phyloP scores from a whole-genome alignment of 2,888 invertebrate genomes.

The Dione vanillae region DNA sequence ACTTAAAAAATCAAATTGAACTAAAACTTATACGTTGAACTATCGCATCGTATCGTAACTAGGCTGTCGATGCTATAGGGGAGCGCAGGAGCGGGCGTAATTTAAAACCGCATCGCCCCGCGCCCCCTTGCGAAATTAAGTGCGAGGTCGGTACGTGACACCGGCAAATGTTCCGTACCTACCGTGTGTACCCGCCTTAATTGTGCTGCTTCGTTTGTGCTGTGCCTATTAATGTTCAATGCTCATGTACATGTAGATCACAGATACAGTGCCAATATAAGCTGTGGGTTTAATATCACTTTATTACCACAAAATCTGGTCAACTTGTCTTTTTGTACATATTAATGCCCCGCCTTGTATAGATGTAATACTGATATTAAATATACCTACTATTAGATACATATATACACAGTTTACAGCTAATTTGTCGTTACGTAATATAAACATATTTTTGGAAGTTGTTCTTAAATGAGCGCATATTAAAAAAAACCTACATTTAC shows the following conservation, averaged over 20 bases:
- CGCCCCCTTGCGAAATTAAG: slow-evolving; percentile 75
- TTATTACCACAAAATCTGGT: background rate
- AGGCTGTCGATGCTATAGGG: slow-evolving; percentile 61
- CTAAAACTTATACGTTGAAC: slow-evolving; percentile 50
- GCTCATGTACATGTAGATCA: slow-evolving; percentile 38
- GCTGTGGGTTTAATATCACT: slow-evolving; percentile 28
- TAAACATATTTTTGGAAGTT: no score
- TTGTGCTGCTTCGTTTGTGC: slow-evolving; percentile 77
- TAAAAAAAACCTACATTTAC: no score
- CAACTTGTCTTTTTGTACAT: background rate
- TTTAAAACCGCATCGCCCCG: slow-evolving; percentile 75
- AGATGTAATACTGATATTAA: no score
- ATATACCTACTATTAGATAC: no score
- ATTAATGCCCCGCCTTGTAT: no score
- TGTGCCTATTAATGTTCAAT: slow-evolving; percentile 38
- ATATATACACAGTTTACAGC: no score
- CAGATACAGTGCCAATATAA: slow-evolving; percentile 33
- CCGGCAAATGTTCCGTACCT: slow-evolving; percentile 78
- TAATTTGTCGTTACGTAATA: no score
- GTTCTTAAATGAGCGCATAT: no score
- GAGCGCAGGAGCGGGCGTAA: slow-evolving; percentile 68
- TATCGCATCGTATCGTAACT: slow-evolving; percentile 49
- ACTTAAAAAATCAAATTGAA: slow-evolving; percentile 32
- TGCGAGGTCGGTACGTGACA: slow-evolving; percentile 80
- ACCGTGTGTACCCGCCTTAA: slow-evolving; percentile 75